Conservation (phyloP, 1,140 invertebrate species). For the Lasioglossum albipes region DNA sequence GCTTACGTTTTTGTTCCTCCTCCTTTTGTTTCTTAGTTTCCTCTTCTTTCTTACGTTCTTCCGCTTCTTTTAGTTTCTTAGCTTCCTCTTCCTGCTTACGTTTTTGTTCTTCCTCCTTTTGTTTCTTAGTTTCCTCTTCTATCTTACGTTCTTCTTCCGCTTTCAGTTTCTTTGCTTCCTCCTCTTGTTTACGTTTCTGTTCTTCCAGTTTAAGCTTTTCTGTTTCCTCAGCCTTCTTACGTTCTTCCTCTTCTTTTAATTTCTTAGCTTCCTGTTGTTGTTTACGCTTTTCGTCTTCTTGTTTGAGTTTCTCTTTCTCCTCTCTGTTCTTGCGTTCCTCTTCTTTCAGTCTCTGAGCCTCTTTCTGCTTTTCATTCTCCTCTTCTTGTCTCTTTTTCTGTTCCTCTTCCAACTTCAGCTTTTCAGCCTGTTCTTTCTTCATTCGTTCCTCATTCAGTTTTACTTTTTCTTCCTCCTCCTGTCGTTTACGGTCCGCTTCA, state of each 20-base stretch:
- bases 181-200: constrained; percentile 22
- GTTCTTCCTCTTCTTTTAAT: constrained; percentile 16
- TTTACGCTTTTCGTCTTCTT: constrained; percentile 23
- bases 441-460: not conserved
- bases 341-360: not conserved
- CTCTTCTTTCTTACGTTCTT: constrained; percentile 28
- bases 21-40: constrained; percentile 9
- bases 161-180: constrained; percentile 12
- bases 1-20: constrained; percentile 28
- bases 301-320: not conserved
- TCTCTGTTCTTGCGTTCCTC: not conserved
- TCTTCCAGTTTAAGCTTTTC: constrained; percentile 35
- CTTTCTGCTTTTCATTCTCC: constrained; percentile 16
- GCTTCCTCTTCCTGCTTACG: not conserved
- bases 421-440: constrained; percentile 9
- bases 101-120: too few species aligned
- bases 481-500: constrained; percentile 12
- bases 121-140: constrained; percentile 7
- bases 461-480: constrained; percentile 19
- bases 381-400: not conserved
- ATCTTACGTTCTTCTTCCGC: constrained; percentile 15
- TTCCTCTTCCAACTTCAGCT: not conserved
- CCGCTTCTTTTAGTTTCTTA: not conserved
- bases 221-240: constrained; percentile 28
- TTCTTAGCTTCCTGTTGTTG: constrained; percentile 15